Base-by-base conservation (phyloP, 2,888 invertebrate species). In the Octodonta nipae region DNA sequence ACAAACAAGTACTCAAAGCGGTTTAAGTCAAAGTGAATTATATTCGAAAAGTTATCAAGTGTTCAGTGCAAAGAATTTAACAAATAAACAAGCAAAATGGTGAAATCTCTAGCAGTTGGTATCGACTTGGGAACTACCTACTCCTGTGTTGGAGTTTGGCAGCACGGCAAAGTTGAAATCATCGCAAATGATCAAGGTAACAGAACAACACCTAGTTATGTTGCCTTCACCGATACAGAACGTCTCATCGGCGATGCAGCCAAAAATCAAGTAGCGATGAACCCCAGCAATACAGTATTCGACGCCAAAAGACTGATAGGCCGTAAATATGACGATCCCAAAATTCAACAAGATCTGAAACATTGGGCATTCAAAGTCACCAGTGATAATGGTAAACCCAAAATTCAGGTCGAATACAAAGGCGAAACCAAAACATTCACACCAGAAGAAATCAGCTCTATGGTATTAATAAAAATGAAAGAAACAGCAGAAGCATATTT, bases 71-170 rank as follows among this genome's bases (percentile, higher is more conserved):
- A n/a, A n/a, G n/a, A n/a, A n/a, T n/a, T n/a, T 2, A 22, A 22
- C 3, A n/a, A 2, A 22, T 4, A 2, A 22, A 22, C 22, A 11
- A 22, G 54, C 40, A 22, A 22, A n/a, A 22, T 22, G 22, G 22
- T 22, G 22, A 50, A 68, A 52, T 54, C 60, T 47, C 67, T 70
- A 43, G 74, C 75, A 45, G 68, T 81, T 50, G 82, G 82, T 48
- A 88, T 84, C 49, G 83, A 84, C 68, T 69, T 88, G 55, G 88
- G 87, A 48, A 88, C 87, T 22, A 88, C 87, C 4, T 88, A 78
- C 63, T 86, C 85, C 32, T 83, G 83, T 54, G 84, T 84, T 30
- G 84, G 78, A 26, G 80, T 84, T n/a, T 85, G 79, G 66, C 78
- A 81, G 51, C 73, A 84, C 54, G 78, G 83, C 33, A 82, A 82